These are phyloP conservation scores for Hypomecis atomaria DNA, from an alignment of 2,888 invertebrate genomes.

Conservation along the genomic window DNA sequence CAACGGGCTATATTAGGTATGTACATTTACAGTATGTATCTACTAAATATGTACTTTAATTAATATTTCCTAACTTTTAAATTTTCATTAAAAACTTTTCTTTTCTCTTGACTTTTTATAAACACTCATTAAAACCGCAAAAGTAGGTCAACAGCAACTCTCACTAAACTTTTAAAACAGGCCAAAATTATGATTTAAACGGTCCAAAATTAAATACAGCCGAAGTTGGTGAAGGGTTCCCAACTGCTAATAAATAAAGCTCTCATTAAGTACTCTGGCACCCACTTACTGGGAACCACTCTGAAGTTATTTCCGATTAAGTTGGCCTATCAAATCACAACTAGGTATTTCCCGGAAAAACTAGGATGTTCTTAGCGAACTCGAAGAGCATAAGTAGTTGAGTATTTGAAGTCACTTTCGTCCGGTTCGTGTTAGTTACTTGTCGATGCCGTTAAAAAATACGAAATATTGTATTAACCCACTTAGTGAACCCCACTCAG, in stretches of 20 bases:
- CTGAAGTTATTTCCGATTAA: slow-evolving; percentile 22
- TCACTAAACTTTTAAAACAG: slow-evolving; percentile 12
- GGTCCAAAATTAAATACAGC: slow-evolving; percentile 31
- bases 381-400: slow-evolving; percentile 12
- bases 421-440: too few relatives aligned
- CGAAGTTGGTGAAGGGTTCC: slow-evolving; percentile 18
- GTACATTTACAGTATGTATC: too few relatives aligned
- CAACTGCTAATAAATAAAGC: slow-evolving; percentile 34
- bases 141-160: slow-evolving; percentile 8
- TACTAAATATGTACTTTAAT: too few relatives aligned
- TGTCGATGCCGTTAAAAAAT: too few relatives aligned
- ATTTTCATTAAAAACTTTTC: too few relatives aligned
- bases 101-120: too few relatives aligned
- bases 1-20: too few relatives aligned
- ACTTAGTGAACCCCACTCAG: too few relatives aligned
- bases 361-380: slow-evolving; percentile 22
- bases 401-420: slow-evolving; percentile 9
- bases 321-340: slow-evolving; percentile 33
- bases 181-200: slow-evolving; percentile 24
- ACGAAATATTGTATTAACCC: too few relatives aligned
- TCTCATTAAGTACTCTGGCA: slow-evolving; percentile 29
- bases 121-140: neutral
- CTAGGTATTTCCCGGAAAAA: slow-evolving; percentile 22
- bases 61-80: too few relatives aligned
- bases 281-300: slow-evolving; percentile 24